A percentile compares a stretch with the other conserved stretches of the same genome.
phyloP scores from a whole-genome alignment of 1,140 invertebrate species.

The Sinonovacula constricta region DNA sequence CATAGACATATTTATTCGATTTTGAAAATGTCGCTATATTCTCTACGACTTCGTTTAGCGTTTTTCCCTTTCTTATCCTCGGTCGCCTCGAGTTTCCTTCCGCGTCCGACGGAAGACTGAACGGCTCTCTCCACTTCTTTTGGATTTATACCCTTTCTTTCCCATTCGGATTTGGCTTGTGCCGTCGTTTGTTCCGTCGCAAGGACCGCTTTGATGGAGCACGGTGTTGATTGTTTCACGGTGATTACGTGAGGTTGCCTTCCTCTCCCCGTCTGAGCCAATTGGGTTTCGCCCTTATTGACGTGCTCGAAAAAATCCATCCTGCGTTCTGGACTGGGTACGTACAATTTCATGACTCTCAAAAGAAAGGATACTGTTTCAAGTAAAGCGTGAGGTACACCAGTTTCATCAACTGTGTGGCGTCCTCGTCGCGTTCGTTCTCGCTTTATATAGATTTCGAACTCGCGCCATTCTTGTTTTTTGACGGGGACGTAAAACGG shows the following conservation, averaged over 20 bases:
- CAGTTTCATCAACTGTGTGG: conserved; percentile 1
- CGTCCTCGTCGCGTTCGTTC: not conserved
- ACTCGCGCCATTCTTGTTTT: not conserved
- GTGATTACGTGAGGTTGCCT: not conserved
- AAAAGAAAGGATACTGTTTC: conserved; percentile 4
- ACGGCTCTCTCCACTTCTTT: not conserved
- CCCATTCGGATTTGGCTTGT: conserved; percentile 24
- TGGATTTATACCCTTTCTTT: conserved; percentile 25
- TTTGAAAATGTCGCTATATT: conserved; percentile 11
- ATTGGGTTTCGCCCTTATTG: conserved; percentile 12
- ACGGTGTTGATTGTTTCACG: conserved; percentile 17
- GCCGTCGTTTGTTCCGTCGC: conserved; percentile 21
- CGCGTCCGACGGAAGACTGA: conserved; percentile 13
- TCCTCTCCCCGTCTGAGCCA: conserved; percentile 1
- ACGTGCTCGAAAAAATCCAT: conserved; percentile 1
- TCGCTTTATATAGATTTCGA: conserved; percentile 34
- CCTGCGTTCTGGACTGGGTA: not conserved
- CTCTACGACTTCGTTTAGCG: not conserved
- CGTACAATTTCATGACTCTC: conserved; percentile 5
- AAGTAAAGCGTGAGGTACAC: conserved; percentile 31
- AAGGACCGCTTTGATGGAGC: conserved; percentile 12
- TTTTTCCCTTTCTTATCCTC: not conserved
- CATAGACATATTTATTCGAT: conserved; percentile 16
- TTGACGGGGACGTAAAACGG: conserved; percentile 2
- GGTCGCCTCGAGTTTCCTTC: not conserved